phyloP scores from a whole-genome alignment of 2,888 invertebrate species.

The Blastobasis lacticolella region DNA sequence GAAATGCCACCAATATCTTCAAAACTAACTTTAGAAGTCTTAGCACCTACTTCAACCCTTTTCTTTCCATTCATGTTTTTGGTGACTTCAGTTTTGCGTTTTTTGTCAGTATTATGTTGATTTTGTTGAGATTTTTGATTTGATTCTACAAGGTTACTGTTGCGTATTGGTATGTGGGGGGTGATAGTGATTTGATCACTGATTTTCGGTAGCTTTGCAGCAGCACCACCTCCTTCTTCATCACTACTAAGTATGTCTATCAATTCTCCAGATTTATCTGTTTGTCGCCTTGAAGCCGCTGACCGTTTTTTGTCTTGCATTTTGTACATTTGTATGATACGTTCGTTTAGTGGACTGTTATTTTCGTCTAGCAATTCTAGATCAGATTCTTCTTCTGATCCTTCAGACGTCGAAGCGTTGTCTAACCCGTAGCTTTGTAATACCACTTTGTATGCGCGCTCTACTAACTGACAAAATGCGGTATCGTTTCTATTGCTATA shows the following conservation, averaged over 20 bases:
- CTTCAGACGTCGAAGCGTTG: constrained; percentile 74
- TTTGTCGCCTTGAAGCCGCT: constrained; percentile 43
- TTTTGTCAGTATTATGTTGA: constrained; percentile 43
- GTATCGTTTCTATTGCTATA: constrained; percentile 86
- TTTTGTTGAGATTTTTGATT: constrained; percentile 35
- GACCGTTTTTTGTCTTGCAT: constrained; percentile 67
- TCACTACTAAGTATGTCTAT: constrained; percentile 64
- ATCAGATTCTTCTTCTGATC: constrained; percentile 76
- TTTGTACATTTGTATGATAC: constrained; percentile 65
- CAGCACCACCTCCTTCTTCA: constrained; percentile 53
- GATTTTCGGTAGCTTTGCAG: constrained; percentile 61
- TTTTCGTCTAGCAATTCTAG: constrained; percentile 86
- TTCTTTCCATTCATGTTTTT: constrained; percentile 40
- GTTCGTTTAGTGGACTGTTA: constrained; percentile 81
- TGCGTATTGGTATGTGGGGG: constrained; percentile 53
- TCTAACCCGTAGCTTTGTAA: constrained; percentile 79
- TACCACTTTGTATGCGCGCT: constrained; percentile 83
- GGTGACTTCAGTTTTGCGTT: constrained; percentile 48
- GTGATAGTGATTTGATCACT: constrained; percentile 68
- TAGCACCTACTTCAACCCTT: constrained; percentile 46
- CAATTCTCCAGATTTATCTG: constrained; percentile 60
- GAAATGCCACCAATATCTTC: constrained; percentile 89
- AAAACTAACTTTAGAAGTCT: constrained; percentile 73
- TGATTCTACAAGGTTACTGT: constrained; percentile 36
- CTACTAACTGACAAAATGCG: constrained; percentile 86